A percentile compares a stretch with the other conserved stretches of the same genome.
Conservation (phyloP, 2,113 vertebrate species). For the Octodon degus region DNA sequence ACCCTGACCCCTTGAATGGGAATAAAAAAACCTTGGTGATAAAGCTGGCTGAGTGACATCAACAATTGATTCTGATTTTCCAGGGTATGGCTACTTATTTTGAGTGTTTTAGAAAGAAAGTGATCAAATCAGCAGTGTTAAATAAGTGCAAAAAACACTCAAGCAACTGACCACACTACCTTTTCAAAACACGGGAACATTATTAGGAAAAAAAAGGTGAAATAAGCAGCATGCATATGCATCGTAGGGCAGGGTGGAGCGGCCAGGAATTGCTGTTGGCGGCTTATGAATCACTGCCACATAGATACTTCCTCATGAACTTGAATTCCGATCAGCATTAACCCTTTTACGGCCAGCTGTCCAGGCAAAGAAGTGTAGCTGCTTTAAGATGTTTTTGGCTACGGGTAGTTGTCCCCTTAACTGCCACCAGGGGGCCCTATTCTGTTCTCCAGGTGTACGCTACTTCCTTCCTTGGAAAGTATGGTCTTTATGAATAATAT, state of each 20-base stretch:
- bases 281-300: slow-evolving; percentile 34
- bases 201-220: slow-evolving; percentile 5
- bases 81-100: not conserved
- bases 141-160: not conserved
- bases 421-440: slow-evolving; percentile 10
- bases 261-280: slow-evolving; percentile 18
- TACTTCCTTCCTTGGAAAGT: not conserved
- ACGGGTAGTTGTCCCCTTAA: not conserved
- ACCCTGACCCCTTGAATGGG: not conserved
- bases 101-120: slow-evolving; percentile 18
- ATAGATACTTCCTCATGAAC: slow-evolving; percentile 31
- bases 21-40: not conserved
- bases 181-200: not conserved
- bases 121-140: not conserved
- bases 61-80: slow-evolving; percentile 33
- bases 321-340: slow-evolving; percentile 60
- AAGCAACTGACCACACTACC: not conserved
- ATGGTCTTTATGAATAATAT: not conserved
- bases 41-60: not conserved
- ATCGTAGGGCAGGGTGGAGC: not conserved
- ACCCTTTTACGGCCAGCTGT: slow-evolving; percentile 42
- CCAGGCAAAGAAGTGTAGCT: not conserved
- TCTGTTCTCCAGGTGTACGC: not conserved
- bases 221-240: not conserved
- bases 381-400: not conserved